A percentile compares a stretch with the other conserved stretches of the same genome.
Evolutionary conservation across 2,888 invertebrate species (phyloP).

Genomic region (Troides oblongomaculatus): DNA sequence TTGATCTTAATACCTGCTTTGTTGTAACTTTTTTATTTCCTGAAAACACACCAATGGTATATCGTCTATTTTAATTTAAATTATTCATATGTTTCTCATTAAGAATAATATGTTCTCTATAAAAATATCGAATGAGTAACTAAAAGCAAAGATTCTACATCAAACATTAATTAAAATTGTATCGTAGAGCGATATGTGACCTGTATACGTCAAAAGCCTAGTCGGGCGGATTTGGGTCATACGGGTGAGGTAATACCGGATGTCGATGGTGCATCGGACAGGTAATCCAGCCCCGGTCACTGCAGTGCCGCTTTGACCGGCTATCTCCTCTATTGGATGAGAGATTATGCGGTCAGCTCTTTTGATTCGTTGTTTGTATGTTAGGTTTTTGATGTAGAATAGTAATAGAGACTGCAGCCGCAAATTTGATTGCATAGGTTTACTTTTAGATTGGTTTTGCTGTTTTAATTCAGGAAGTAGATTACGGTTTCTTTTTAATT

Average conservation of each 20-base stretch:
- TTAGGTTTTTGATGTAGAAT: background rate
- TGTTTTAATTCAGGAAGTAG: background rate
- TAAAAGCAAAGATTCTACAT: background rate
- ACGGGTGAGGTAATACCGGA: conserved; percentile 18
- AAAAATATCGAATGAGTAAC: background rate
- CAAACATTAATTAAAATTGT: conserved; percentile 9
- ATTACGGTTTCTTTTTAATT: background rate
- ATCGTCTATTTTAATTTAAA: too few relatives aligned
- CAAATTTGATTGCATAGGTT: conserved; percentile 11
- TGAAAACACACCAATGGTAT: too few relatives aligned
- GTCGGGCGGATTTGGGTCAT: conserved; percentile 26
- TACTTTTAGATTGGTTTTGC: background rate
- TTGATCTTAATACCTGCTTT: too few relatives aligned
- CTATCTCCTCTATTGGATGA: conserved; percentile 13
- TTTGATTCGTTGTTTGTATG: conserved; percentile 14
- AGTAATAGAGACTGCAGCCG: background rate
- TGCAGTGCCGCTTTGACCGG: conserved; percentile 9
- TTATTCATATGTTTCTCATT: too few relatives aligned
- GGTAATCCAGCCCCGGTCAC: conserved; percentile 22
- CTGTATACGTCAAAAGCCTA: conserved; percentile 22
- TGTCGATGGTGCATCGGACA: conserved; percentile 24
- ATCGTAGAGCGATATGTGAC: conserved; percentile 10
- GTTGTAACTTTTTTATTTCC: too few relatives aligned
- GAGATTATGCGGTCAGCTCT: conserved; percentile 15
- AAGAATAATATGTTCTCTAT: too few relatives aligned